Evolutionary conservation across 2,888 invertebrate genomes (phyloP).

Genomic region (Morpho deidamia): DNA sequence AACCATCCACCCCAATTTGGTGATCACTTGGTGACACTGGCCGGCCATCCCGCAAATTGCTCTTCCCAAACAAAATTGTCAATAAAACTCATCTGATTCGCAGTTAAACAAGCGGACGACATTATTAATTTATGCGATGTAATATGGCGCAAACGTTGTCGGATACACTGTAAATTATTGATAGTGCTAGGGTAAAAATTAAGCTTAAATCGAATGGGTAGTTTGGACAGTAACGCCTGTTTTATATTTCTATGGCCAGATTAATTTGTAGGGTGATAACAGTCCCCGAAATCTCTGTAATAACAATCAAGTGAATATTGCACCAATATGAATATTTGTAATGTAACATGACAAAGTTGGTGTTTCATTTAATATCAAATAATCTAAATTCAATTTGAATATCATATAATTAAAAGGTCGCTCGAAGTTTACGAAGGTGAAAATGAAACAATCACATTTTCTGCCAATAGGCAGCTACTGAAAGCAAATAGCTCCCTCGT

Average conservation of each 20-base stretch:
- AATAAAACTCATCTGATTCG: constrained; percentile 79
- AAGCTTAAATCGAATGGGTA: constrained; percentile 77
- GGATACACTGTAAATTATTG: constrained; percentile 76
- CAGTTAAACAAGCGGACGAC: constrained; percentile 77
- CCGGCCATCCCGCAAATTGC: constrained; percentile 76
- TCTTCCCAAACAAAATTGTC: constrained; percentile 77
- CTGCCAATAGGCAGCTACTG: constrained; percentile 32
- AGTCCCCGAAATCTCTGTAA: constrained; percentile 32
- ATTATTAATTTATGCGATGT: constrained; percentile 78
- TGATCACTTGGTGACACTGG: constrained; percentile 69
- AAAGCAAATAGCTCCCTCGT: constrained; percentile 57
- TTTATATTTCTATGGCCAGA: constrained; percentile 69
- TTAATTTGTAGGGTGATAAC: constrained; percentile 64
- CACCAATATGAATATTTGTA: neutral
- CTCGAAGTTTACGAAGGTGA: constrained; percentile 22
- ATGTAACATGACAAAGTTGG: neutral
- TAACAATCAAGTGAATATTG: constrained; percentile 24
- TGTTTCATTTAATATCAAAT: neutral
- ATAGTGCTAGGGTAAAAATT: constrained; percentile 78
- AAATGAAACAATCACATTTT: constrained; percentile 26
- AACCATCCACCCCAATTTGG: constrained; percentile 55
- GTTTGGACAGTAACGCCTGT: constrained; percentile 68
- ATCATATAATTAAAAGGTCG: constrained; percentile 1
- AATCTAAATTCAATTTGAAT: constrained; percentile 1
- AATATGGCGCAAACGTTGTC: constrained; percentile 75